Evolutionary conservation across 2,888 invertebrate species (phyloP).

Genomic region (Pristionchus entomophagus): DNA sequence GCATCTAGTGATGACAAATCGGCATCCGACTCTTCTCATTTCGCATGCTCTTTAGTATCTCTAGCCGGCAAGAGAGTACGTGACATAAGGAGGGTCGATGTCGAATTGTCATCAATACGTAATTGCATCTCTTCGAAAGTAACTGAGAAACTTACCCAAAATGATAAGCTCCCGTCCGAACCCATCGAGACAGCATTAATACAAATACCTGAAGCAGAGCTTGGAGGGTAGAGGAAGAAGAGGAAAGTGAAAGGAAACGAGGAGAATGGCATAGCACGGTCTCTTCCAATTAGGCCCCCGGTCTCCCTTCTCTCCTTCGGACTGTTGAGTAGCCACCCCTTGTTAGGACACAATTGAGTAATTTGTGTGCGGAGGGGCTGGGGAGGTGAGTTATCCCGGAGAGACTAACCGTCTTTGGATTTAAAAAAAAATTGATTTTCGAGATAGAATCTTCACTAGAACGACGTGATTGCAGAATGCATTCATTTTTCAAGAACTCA

Average conservation of each 20-base stretch:
- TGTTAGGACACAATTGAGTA: slow-evolving; percentile 28
- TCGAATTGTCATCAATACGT: too few relatives aligned
- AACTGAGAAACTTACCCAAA: not conserved
- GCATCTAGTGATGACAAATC: too few relatives aligned
- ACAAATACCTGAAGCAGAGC: not conserved
- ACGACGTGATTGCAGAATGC: too few relatives aligned
- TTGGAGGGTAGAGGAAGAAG: not conserved
- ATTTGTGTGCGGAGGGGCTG: not conserved
- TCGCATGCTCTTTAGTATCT: too few relatives aligned
- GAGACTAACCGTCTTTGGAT: too few relatives aligned
- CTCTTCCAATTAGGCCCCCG: not conserved
- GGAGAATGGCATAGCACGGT: slow-evolving; percentile 20
- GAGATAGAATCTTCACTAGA: too few relatives aligned
- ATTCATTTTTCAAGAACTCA: not conserved
- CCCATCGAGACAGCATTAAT: not conserved
- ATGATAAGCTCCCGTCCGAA: not conserved
- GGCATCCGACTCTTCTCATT: too few relatives aligned
- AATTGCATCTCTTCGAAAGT: too few relatives aligned
- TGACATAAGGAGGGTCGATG: too few relatives aligned
- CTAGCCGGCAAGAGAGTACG: too few relatives aligned
- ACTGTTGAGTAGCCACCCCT: slow-evolving; percentile 34
- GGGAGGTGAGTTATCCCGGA: not conserved
- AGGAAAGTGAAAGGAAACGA: slow-evolving; percentile 22
- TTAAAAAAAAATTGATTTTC: too few relatives aligned
- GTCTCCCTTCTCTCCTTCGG: not conserved